Evolutionary conservation across 2,888 invertebrate genomes (phyloP).

Genomic region (Drosophila neonasuta): DNA sequence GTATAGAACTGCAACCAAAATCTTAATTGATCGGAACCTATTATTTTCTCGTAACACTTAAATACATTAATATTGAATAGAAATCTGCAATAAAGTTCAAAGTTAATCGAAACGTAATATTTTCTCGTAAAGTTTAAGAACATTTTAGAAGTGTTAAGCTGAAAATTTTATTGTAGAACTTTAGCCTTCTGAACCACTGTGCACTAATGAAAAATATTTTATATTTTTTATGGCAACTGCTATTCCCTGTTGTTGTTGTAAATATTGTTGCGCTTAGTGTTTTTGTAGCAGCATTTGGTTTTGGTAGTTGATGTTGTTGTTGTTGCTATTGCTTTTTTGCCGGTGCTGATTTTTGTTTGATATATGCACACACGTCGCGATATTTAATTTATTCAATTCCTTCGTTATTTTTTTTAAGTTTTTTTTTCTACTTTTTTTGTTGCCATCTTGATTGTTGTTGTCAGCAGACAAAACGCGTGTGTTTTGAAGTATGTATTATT

Average conservation of each 20-base stretch:
- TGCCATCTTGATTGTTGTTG: constrained; percentile 30
- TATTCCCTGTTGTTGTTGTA: constrained; percentile 42
- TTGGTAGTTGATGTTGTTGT: constrained; percentile 28
- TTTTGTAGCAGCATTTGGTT: constrained; percentile 27
- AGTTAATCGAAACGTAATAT: too few species aligned
- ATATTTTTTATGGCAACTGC: constrained; percentile 35
- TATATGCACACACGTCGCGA: constrained; percentile 65
- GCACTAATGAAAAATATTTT: constrained; percentile 48
- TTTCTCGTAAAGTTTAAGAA: too few species aligned
- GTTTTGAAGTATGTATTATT: constrained; percentile 61
- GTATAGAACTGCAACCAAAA: too few species aligned
- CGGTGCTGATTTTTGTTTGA: constrained; percentile 57
- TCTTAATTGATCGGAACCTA: too few species aligned
- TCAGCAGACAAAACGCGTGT: constrained; percentile 43
- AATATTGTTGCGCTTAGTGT: constrained; percentile 30
- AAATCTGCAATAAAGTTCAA: too few species aligned
- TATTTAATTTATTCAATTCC: constrained; percentile 71
- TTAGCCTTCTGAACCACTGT: constrained; percentile 52
- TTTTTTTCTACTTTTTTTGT: constrained; percentile 2
- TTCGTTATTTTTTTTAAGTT: constrained; percentile 31
- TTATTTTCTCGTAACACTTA: too few species aligned
- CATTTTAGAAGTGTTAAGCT: too few species aligned
- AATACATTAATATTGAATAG: too few species aligned
- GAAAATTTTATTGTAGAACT: too few species aligned
- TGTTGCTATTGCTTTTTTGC: constrained; percentile 41